phyloP scores from a whole-genome alignment of 2,797 vertebrate species.

The Phyllotis vaccarum region DNA sequence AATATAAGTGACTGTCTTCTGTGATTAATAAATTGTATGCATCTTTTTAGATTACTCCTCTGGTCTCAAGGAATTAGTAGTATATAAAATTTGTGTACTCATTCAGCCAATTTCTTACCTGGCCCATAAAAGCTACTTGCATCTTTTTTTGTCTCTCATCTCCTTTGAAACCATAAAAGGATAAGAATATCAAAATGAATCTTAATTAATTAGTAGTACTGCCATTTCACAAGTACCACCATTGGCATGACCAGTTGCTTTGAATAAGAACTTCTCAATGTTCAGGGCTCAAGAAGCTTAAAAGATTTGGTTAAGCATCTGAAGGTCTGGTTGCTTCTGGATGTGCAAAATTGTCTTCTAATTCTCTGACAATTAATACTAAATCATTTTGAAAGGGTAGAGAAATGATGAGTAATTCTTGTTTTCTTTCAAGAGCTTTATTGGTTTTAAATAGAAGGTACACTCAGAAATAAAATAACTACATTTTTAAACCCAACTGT shows the following conservation, averaged over 20 bases:
- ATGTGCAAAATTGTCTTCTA: background rate
- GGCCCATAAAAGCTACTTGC: background rate
- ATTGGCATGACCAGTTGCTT: slow-evolving; percentile 1
- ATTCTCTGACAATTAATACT: background rate
- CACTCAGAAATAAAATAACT: background rate
- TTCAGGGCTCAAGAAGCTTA: slow-evolving; percentile 51
- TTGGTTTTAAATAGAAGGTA: background rate
- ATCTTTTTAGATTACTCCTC: background rate
- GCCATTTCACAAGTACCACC: background rate
- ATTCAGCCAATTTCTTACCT: slow-evolving; percentile 50
- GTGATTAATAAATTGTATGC: slow-evolving; percentile 29
- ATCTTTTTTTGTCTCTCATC: background rate
- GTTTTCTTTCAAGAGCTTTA: slow-evolving; percentile 4
- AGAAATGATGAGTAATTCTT: background rate
- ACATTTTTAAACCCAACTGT: background rate
- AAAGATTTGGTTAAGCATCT: background rate
- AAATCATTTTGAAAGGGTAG: background rate
- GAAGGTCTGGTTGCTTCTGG: background rate
- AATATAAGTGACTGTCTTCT: slow-evolving; percentile 12
- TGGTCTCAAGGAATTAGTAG: slow-evolving; percentile 9
- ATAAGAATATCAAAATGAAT: background rate
- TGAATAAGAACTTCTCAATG: background rate
- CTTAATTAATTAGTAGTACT: slow-evolving; percentile 4
- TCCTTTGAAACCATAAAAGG: background rate
- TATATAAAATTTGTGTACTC: slow-evolving; percentile 40